Conservation (phyloP, 2,797 vertebrate genomes). For the Lindbergichthys nudifrons region DNA sequence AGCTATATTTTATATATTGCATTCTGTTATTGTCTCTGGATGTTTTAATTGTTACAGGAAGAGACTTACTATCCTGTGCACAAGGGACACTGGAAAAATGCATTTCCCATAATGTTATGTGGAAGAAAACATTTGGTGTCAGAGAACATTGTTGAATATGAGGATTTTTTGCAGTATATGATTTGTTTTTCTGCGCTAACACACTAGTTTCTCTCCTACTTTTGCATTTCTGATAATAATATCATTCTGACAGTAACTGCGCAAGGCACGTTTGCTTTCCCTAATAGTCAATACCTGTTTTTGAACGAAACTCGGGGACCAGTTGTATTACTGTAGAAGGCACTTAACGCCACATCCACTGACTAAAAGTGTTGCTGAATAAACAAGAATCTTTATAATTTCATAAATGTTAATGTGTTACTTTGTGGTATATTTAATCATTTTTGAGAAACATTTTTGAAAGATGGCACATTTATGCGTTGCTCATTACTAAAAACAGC, state of each 20-base stretch:
- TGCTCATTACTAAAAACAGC: not conserved
- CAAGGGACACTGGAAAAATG: slow-evolving; percentile 15
- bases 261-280: too few species aligned
- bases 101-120: slow-evolving; percentile 10
- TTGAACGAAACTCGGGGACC: not conserved
- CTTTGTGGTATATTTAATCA: not conserved
- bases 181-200: slow-evolving; percentile 13
- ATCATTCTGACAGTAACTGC: too few species aligned
- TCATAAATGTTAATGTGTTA: not conserved
- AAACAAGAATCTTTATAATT: not conserved
- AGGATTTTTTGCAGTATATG: not conserved
- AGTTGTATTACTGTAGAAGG: not conserved
- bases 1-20: not conserved
- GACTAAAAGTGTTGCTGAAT: not conserved
- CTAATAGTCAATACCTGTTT: not conserved
- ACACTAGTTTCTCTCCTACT: slow-evolving; percentile 5
- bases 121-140: slow-evolving; percentile 14
- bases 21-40: not conserved
- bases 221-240: too few species aligned
- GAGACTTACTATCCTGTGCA: not conserved
- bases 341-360: too few species aligned
- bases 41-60: not conserved
- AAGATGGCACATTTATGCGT: not conserved
- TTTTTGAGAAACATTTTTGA: not conserved
- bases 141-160: slow-evolving; percentile 10